A percentile compares a stretch with the other conserved stretches of the same genome.
phyloP scores from a whole-genome alignment of 2,113 vertebrate genomes.

The Zapornia atra region DNA sequence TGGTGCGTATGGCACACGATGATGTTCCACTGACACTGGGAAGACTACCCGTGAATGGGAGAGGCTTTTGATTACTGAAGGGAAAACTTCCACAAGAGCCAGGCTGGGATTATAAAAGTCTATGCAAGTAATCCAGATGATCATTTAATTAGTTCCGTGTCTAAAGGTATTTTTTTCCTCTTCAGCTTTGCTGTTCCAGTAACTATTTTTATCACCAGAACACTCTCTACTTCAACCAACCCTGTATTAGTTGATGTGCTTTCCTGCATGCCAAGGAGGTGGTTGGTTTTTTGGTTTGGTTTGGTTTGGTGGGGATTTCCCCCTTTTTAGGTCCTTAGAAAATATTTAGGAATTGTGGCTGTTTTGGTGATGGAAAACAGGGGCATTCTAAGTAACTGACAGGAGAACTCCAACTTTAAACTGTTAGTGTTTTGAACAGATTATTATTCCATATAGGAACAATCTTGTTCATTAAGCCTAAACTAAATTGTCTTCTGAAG shows the following conservation, averaged over 20 bases:
- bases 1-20: background rate
- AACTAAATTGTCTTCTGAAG: background rate
- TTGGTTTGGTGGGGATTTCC: too few relatives aligned
- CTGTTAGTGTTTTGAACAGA: background rate
- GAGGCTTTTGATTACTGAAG: background rate
- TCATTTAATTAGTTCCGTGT: background rate
- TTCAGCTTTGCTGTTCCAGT: background rate
- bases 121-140: background rate
- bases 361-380: background rate
- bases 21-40: background rate
- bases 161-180: background rate
- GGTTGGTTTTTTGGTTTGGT: background rate
- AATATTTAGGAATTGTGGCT: background rate
- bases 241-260: background rate
- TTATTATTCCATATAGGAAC: background rate
- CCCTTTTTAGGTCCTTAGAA: background rate
- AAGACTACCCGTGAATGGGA: background rate
- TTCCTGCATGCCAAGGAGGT: background rate
- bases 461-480: background rate
- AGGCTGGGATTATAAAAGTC: background rate
- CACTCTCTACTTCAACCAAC: background rate
- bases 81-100: background rate
- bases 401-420: background rate
- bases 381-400: background rate
- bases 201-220: background rate